Evolutionary conservation across 2,888 invertebrate species (phyloP), one percentile per base, ranked within the genome.

Genomic region (Drosophila nr. fundita): DNA sequence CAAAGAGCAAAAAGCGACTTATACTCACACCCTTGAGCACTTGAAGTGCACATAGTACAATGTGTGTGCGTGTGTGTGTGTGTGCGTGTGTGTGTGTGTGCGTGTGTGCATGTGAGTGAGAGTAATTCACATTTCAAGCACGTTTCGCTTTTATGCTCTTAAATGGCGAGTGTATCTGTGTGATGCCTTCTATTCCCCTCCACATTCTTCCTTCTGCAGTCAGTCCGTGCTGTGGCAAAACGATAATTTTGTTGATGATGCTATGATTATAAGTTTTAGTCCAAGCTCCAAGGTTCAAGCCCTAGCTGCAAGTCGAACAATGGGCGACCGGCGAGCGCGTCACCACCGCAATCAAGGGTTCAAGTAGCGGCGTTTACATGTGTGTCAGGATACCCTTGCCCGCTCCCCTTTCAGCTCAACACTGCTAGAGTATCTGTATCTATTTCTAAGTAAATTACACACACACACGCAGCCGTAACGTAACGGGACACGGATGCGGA

Each of bases 221-320:
- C 21, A 29, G 24, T 42, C 29, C 52, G 71, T 59, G 62, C 80
- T 71, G 76, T 82, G 73, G 78, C 83, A 83, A 81, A 86, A 86
- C 87, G 87, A 83, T 83, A 87, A 83, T 83, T 83, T 83, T 83
- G 82, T 83, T 87, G 85, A 87, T 83, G 87, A 83, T 83, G 87
- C 87, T 82, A 83, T 87, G 82, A 84, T 83, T 83, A 82, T 87
- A 87, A 87, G 87, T 87, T 84, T 87, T 78, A 85, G 85, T 65
- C 65, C 69, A 64, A 78, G 85, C 58, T 53, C 29, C 63, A 42
- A 38, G 54, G 34, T 21, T 24, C 54, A 15, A 15, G 21, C 21
- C 32, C 32, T 34, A 30, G 52, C 36, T 13, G 13, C 53, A 34
- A 55, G 45, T 58, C 68, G 73, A 81, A 87, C 87, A 83, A 86